Conservation (phyloP, 2,113 vertebrate genomes). For the Rattus rattus region DNA sequence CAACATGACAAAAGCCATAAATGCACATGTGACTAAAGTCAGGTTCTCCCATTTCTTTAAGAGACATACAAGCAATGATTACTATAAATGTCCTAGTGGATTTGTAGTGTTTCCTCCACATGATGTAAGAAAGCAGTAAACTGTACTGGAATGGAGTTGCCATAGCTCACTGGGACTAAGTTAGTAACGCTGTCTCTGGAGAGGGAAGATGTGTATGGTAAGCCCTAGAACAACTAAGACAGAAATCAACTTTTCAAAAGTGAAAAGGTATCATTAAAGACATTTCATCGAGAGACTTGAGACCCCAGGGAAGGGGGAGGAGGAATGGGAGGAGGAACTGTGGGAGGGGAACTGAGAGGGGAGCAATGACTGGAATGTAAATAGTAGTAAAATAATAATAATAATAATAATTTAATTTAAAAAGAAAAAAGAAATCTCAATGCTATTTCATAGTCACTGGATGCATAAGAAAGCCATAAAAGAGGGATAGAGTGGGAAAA, state of each 20-base stretch:
- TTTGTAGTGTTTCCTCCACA: neutral
- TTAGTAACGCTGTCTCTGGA: neutral
- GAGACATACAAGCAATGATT: neutral
- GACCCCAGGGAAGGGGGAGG: too few species aligned
- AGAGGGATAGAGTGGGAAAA: neutral
- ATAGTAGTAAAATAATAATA: too few species aligned
- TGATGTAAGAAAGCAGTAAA: neutral
- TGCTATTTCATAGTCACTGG: neutral
- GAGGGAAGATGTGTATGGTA: neutral
- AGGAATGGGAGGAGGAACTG: too few species aligned
- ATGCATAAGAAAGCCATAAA: neutral
- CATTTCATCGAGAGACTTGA: too few species aligned
- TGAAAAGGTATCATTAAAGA: neutral
- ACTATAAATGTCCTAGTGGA: neutral
- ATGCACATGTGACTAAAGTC: neutral
- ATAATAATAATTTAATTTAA: too few species aligned
- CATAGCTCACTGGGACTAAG: slow-evolving; percentile 6
- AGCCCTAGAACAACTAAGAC: neutral
- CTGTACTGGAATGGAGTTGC: neutral
- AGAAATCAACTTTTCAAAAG: neutral
- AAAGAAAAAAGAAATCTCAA: neutral
- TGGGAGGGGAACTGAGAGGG: too few species aligned
- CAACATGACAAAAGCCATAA: neutral
- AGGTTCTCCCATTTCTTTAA: neutral
- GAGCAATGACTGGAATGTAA: too few species aligned